Evolutionary conservation across 2,113 vertebrate species (phyloP), one percentile per base, ranked within the genome.

Genomic region (Blennius ocellaris): DNA sequence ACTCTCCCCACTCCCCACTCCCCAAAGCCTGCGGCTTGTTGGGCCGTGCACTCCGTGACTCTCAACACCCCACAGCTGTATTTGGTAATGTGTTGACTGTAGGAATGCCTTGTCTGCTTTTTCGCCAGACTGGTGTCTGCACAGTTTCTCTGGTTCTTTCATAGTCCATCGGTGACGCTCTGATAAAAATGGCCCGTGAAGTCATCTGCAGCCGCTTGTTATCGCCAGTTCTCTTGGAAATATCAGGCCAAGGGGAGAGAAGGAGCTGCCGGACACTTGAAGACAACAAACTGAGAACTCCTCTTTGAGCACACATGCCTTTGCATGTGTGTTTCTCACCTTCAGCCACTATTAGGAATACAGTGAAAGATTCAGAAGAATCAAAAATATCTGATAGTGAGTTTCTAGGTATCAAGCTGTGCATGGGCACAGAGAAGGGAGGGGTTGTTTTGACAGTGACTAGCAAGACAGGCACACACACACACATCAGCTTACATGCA

Each of bases 11-110:
- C 48, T 39, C 14, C 21, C 41, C 17, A 30, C 14, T 16, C 55
- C 59, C 21, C 21, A 38, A 11, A 69, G 40, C 64, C 17, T 59
- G 60, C 39, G 9, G 8, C 61, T 21, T 47, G 38, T 44, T 48
- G 17, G 51, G 38, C 50, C 41, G 17, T 36, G 10, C 37, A 44
- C 51, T 56, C 40, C 15, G 11, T n/a, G 21, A 44, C 64, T 82
- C 71, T 77, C 51, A 55, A 2, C 76, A 67, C 71, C 69, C 53
- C 60, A 66, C 66, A 76, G 45, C 90, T 91, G 71, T 89, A 90
- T 90, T 86, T 87, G 87, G 81, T 85, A 75, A 55, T 88, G 81
- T 69, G 62, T 72, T 56, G 75, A 64, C 62, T 36, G 4, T 16
- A 83, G 79, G 84, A 83, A 90, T 85, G 82, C 67, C 50, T 67